Base-by-base conservation (phyloP, 37 sponge, comb jelly and placozoan genomes). In the Aplysina aerophoba region DNA sequence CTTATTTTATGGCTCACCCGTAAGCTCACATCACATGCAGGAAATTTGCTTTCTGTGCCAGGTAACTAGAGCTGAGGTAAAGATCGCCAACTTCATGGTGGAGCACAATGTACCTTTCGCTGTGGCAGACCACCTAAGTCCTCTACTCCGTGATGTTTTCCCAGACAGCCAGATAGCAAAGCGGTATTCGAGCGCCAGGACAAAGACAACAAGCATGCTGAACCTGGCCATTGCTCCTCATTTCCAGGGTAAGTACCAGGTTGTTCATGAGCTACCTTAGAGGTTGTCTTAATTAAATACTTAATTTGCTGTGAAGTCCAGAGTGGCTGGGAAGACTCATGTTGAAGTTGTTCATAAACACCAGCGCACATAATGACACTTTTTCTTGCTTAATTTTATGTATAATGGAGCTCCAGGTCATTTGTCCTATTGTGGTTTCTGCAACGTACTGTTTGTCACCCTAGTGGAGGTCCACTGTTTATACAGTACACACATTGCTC, bases 101-200 rank as follows among this genome's bases (percentile, higher is more conserved):
- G 64, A 82, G 31, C 83, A 82, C 65, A 82, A 82, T 82, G 63
- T 63, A 6, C 83, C 83, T 30, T 41, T 82, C 15, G 83, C 83
- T 60, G 83, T 82, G 37, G 39, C 38, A 41, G 83, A 82, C 53
- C 83, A 82, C 37, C 65, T 82, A 62, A 82, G 83, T 27, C 63
- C 65, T 17, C 38, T 60, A 34, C 38, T 80, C 14, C 31, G 61
- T 24, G 81, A 80, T 56, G 16, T 80, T 15, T 84, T 84, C 38
- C 61, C 58, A 27, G 81, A 82, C 65, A 82, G 66, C 83, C 64
- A 82, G 35, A 82, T 82, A 22, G 83, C 83, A 35, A 82, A 82
- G 53, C 25, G 8, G 66, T 82, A 82, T 59, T 25, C 66, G 11
- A 60, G 83, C 37, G 64, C 66, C 39, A 59, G 65, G 61, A 82